These are phyloP conservation scores for Drosophila pruinosa DNA, from an alignment of 1,140 invertebrate genomes.

Conservation along the genomic window DNA sequence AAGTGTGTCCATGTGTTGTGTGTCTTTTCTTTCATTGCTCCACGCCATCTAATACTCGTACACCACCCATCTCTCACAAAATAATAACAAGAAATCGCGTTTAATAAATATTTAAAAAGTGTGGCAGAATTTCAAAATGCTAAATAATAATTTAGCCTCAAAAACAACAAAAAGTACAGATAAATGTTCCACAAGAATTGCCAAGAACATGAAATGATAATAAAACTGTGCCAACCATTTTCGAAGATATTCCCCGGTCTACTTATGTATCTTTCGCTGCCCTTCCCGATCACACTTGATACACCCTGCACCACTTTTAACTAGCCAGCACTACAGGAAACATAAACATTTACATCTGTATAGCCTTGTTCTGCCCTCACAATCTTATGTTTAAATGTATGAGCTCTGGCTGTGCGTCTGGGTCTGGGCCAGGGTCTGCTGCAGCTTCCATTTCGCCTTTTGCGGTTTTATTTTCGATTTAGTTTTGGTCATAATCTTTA, in stretches of 20 bases:
- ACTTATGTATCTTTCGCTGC: background rate
- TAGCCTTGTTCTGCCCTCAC: slow-evolving; percentile 39
- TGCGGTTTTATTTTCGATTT: background rate
- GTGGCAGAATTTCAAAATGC: slow-evolving; percentile 63
- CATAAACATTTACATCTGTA: slow-evolving; percentile 75
- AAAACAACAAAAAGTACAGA: slow-evolving; percentile 17
- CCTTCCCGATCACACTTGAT: slow-evolving; percentile 11
- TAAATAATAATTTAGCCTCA: slow-evolving; percentile 65
- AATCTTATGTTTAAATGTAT: slow-evolving; percentile 50
- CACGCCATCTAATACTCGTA: background rate
- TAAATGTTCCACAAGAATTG: slow-evolving; percentile 15
- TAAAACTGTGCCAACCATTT: slow-evolving; percentile 61
- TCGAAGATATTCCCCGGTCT: slow-evolving; percentile 24
- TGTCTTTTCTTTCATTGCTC: slow-evolving; percentile 5
- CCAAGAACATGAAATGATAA: slow-evolving; percentile 57
- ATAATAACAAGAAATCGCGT: slow-evolving; percentile 55
- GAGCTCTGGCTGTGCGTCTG: slow-evolving; percentile 15
- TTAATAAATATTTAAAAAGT: slow-evolving; percentile 79
- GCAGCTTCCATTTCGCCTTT: background rate
- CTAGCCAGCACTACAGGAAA: slow-evolving; percentile 49
- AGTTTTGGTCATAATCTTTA: background rate
- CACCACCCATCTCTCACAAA: background rate
- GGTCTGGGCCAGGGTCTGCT: too few relatives aligned
- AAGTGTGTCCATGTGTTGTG: slow-evolving; percentile 35
- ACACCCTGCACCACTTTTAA: background rate